Conservation (phyloP, 2,888 invertebrate genomes). For the Napeogenes sylphis region DNA sequence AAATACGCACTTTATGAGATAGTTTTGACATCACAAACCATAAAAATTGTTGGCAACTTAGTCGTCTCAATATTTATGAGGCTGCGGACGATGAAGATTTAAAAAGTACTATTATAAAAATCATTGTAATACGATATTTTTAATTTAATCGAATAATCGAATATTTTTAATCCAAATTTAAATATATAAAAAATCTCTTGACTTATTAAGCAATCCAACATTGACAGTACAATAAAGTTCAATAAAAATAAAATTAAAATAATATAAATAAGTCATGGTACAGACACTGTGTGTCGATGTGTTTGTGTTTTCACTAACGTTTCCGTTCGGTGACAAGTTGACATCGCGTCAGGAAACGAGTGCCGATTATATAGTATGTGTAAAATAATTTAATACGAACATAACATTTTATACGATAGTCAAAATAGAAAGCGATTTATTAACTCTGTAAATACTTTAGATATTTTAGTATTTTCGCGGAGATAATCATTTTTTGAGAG, state of each 20-base stretch:
- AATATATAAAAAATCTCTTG: too few species aligned
- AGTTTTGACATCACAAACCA: constrained; percentile 47
- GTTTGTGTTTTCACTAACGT: constrained; percentile 23
- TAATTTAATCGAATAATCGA: background rate
- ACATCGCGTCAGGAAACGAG: constrained; percentile 15
- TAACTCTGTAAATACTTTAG: too few species aligned
- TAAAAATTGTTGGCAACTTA: constrained; percentile 63
- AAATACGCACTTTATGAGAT: constrained; percentile 45
- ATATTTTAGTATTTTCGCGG: too few species aligned
- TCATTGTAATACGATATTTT: too few species aligned
- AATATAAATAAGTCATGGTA: constrained; percentile 10
- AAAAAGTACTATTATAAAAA: constrained; percentile 4
- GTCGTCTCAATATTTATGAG: constrained; percentile 22
- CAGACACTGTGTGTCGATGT: constrained; percentile 16
- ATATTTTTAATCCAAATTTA: too few species aligned
- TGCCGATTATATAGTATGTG: constrained; percentile 23
- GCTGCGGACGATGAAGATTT: constrained; percentile 3
- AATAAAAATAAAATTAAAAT: constrained; percentile 5
- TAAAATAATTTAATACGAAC: constrained; percentile 21
- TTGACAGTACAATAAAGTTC: too few species aligned
- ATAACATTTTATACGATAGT: constrained; percentile 13
- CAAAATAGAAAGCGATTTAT: too few species aligned
- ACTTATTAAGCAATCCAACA: too few species aligned
- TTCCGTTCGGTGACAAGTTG: constrained; percentile 30
- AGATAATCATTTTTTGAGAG: too few species aligned